Base-by-base conservation (phyloP, 1,140 invertebrate genomes). In the Drosophila varians region DNA sequence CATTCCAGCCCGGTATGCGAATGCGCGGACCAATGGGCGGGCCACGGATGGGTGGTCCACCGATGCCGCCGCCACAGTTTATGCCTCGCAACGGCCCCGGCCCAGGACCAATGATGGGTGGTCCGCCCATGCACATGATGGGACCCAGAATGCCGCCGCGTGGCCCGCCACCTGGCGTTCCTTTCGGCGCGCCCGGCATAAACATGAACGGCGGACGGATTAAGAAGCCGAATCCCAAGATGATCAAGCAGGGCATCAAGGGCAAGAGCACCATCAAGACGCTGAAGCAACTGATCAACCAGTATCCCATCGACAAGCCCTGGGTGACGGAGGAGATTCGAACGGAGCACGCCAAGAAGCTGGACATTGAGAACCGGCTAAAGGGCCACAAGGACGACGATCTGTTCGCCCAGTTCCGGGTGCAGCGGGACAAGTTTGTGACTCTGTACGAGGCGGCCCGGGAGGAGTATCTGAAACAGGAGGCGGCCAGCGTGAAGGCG, bases 301-400 rank as follows among this genome's bases (percentile, higher is more conserved):
- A 91, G 28, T 91, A 91, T 74, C 89, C 89, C 16, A 75, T 91
- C 18, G 90, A 91, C 16, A 91, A 91, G 64, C 90, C 90, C 1
- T 91, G 90, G 90, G 90, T 91, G 4, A 90, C 74, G 7, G 79
- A 89, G 14, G 88, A 91, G 47, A 90, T 91, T 26, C 86, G 80
- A 5, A 64, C 25, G 7, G 79, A 88, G 7, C 75, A 91, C 45
- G 69, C 69, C 2, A 89, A 83, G 42, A 87, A 91, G 74, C 47
- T 83, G 31, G 82, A 91, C 34, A 91, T 91, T 28, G 88, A 90
- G 54, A 91, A 91, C 70, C 75, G 83, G 9, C 55, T 91, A 4
- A 91, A 91, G 56, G 90, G 90, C 11, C 89, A 91, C 49, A 91
- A 91, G 42, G 82, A 91, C 42, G 90, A 91, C 47, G 76, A 89